A percentile compares a stretch with the other conserved stretches of the same genome.
Evolutionary conservation across 2,888 invertebrate genomes (phyloP).

Genomic region (Aquatica leii): DNA sequence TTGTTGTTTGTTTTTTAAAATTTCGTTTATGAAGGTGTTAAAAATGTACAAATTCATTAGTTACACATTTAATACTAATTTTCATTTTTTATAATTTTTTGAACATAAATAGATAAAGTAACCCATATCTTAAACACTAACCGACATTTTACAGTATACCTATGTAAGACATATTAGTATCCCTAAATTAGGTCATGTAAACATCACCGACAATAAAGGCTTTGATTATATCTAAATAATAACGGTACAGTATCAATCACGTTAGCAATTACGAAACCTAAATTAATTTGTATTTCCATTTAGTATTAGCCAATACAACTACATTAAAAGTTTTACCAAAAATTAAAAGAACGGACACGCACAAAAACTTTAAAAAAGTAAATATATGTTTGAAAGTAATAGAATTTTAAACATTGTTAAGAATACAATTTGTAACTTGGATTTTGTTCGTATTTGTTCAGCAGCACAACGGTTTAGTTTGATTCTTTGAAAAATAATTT

Average conservation of each 20-base stretch:
- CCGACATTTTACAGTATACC: not conserved
- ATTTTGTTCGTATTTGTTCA: no score
- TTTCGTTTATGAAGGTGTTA: no score
- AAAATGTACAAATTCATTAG: no score
- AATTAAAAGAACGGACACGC: no score
- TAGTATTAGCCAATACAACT: no score
- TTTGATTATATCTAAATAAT: slow-evolving; percentile 8
- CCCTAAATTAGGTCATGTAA: slow-evolving; percentile 11
- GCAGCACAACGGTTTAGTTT: slow-evolving; percentile 9
- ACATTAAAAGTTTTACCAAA: no score
- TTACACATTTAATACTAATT: no score
- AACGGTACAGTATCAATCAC: slow-evolving; percentile 4
- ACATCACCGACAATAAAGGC: slow-evolving; percentile 5
- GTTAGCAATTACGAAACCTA: not conserved
- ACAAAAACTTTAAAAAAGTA: no score
- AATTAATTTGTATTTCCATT: slow-evolving; percentile 1
- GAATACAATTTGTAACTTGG: no score
- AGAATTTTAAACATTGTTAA: no score
- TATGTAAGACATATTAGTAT: slow-evolving; percentile 9
- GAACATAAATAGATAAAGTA: slow-evolving; percentile 4
- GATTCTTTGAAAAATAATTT: slow-evolving; percentile 28
- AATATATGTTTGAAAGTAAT: no score
- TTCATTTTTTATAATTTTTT: not conserved
- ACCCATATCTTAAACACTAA: slow-evolving; percentile 2
- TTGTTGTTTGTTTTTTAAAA: no score